Base-by-base conservation (phyloP, 2,113 vertebrate genomes). In the Actenoides hombroni region DNA sequence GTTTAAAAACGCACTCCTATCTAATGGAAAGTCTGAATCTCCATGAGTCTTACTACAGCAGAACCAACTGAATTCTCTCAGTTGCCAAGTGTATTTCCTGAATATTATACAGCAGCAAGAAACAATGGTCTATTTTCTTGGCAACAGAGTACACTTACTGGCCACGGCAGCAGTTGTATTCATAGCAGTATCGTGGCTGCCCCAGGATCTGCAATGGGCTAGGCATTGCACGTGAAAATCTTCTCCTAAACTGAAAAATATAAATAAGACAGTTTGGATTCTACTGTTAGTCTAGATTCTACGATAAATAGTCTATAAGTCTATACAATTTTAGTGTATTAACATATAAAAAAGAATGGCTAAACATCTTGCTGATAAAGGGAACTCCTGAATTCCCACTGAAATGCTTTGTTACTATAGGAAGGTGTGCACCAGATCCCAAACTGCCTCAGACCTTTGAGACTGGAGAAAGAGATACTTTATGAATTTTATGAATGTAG, bases 161-260 rank as follows among this genome's bases (percentile, higher is more conserved):
- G 39, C 78, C 49, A 4, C 14, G 13, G 33, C 51, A 46, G 5
- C 18, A 20, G 31, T 8, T 4, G 11, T 5, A 3, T 10, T n/a
- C 49, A 6, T 1, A 57, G 61, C 33, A 23, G 35, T 5, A 40
- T 9, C 10, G 15, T 42, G 74, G 29, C 53, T 37, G 35, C 44
- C 5, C 48, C 64, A 24, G 56, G 48, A n/a, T 29, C 64, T 87
- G 73, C 39, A 10, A 1, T 5, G 35, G 61, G 56, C 49, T 25
- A 13, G 31, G 5, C 4, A 1, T 12, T 64, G 39, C 13, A 28
- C 26, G 1, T 0, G 5, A 60, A 68, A 2, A 0, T 64, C 46
- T 76, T 35, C 61, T 63, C 60, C 53, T 57, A 54, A 83, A 4
- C 23, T 35, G 12, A 48, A 59, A 79, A 87, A 73, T 18, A 49